phyloP scores from a whole-genome alignment of 2,888 invertebrate genomes.

The Drosophila putrida region DNA sequence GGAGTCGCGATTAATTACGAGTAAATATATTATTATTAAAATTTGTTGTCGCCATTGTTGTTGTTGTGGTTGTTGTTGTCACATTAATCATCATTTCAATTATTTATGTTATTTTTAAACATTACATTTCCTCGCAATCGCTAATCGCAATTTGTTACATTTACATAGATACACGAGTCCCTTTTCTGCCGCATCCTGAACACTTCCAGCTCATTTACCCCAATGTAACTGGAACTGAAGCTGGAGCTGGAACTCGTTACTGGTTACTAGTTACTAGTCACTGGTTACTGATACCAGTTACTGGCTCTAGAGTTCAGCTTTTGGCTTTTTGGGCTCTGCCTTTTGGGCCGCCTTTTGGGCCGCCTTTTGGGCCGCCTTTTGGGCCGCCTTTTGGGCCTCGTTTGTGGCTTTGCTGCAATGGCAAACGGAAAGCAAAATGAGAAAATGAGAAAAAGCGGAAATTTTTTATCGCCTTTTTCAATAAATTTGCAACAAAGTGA shows the following conservation, averaged over 20 bases:
- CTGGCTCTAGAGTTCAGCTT: not conserved
- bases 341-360: not conserved
- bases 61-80: constrained; percentile 27
- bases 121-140: constrained; percentile 41
- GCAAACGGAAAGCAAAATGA: constrained; percentile 36
- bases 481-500: constrained; percentile 72
- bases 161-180: constrained; percentile 4
- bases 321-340: constrained; percentile 5
- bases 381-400: constrained; percentile 2
- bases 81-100: constrained; percentile 34
- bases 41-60: constrained; percentile 5
- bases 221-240: constrained; percentile 7
- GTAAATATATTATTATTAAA: constrained; percentile 4
- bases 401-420: constrained; percentile 55
- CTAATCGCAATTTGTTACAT: constrained; percentile 27
- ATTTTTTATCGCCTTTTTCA: constrained; percentile 62
- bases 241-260: constrained; percentile 16
- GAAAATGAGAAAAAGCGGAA: constrained; percentile 65
- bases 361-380: constrained; percentile 1
- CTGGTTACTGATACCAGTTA: not conserved
- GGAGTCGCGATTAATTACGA: constrained; percentile 17
- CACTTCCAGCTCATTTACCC: constrained; percentile 69
- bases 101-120: constrained; percentile 36
- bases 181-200: constrained; percentile 46
- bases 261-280: constrained; percentile 9